Percentiles rank a stretch among this genome's conserved stretches.
phyloP scores from a whole-genome alignment of 2,797 vertebrate genomes.

The Acanthis flammea region DNA sequence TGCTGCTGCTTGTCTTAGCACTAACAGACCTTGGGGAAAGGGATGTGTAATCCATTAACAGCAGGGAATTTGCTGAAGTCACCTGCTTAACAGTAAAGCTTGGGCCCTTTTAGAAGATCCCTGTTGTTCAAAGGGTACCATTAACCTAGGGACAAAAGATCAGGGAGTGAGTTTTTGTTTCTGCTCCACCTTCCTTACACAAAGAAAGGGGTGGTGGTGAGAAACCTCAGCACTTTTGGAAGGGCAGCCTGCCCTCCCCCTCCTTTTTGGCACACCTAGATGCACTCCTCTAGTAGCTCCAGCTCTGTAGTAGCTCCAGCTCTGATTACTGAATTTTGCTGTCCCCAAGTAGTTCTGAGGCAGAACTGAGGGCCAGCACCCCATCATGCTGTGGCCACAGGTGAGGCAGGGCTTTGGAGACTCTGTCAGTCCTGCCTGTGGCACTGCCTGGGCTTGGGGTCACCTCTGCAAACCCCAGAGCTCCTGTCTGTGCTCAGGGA shows the following conservation, averaged over 20 bases:
- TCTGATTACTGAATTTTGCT: background rate
- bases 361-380: background rate
- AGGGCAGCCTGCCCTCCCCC: background rate
- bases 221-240: background rate
- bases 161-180: background rate
- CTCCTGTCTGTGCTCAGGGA: background rate
- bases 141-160: background rate
- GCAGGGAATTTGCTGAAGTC: background rate
- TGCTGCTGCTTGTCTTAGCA: background rate
- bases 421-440: background rate
- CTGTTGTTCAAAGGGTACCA: background rate
- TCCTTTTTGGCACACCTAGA: background rate
- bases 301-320: background rate
- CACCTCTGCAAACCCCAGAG: background rate
- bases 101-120: background rate
- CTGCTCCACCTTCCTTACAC: background rate
- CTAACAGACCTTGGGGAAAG: background rate
- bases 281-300: background rate
- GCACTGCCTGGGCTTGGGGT: background rate
- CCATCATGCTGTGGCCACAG: fast-evolving
- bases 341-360: background rate
- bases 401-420: background rate
- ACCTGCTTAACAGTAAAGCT: background rate
- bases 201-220: background rate
- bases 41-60: background rate